A percentile compares a stretch with the other conserved stretches of the same genome.
These are phyloP conservation scores for Epirrita christyi DNA, from an alignment of 2,888 invertebrate genomes.

Conservation along the genomic window DNA sequence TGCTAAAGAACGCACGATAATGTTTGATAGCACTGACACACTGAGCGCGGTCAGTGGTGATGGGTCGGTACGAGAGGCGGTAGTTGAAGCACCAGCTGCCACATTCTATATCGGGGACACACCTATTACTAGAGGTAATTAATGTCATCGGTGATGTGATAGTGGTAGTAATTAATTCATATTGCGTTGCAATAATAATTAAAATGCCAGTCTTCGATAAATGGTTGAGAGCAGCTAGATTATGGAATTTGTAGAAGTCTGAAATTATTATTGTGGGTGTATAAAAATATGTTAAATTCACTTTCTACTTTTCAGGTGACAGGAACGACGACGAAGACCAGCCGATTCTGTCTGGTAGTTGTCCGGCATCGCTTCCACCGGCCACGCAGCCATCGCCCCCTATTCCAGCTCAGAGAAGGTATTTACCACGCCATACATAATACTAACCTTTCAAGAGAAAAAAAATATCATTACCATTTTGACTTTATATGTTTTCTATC, in stretches of 20 bases:
- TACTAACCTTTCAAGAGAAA: too few species aligned
- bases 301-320: slow-evolving; percentile 57
- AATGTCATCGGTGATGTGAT: too few species aligned
- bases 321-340: slow-evolving; percentile 65
- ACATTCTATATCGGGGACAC: slow-evolving; percentile 82
- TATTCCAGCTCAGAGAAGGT: slow-evolving; percentile 80
- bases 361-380: slow-evolving; percentile 75
- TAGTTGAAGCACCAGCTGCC: slow-evolving; percentile 71
- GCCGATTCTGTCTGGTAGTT: slow-evolving; percentile 70
- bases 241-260: too few species aligned
- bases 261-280: background rate
- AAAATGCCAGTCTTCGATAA: too few species aligned
- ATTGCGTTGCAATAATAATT: too few species aligned
- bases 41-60: slow-evolving; percentile 78
- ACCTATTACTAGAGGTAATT: slow-evolving; percentile 75
- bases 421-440: background rate
- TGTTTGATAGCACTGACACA: slow-evolving; percentile 82
- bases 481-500: background rate
- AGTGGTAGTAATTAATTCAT: too few species aligned
- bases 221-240: too few species aligned
- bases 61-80: slow-evolving; percentile 69
- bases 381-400: slow-evolving; percentile 70
- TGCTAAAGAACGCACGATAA: slow-evolving; percentile 78
- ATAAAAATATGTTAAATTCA: background rate
- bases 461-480: too few species aligned